A percentile compares a stretch with the other conserved stretches of the same genome.
Evolutionary conservation across 2,888 invertebrate genomes (phyloP).

Genomic region (Malachius bipustulatus): DNA sequence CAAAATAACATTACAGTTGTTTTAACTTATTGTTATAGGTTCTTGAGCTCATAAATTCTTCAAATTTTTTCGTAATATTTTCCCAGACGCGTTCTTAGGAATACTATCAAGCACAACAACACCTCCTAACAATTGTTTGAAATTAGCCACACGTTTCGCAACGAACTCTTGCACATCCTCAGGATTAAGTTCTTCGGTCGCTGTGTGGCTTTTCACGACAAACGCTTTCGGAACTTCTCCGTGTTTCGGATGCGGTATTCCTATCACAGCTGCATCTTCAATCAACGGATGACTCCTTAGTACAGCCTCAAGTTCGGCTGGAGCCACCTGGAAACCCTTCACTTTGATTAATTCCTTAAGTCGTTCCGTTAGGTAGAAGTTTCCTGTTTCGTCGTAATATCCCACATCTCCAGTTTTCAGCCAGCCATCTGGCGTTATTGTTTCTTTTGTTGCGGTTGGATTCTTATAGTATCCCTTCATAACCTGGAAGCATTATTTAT

Average conservation of each 20-base stretch:
- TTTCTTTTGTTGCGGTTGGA: constrained; percentile 52
- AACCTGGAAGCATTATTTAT: constrained; percentile 41
- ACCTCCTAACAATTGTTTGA: constrained; percentile 55
- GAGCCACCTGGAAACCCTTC: constrained; percentile 47
- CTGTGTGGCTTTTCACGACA: constrained; percentile 43
- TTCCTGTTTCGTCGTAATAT: constrained; percentile 47
- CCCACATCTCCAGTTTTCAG: constrained; percentile 51
- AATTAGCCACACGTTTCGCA: constrained; percentile 49
- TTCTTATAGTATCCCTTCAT: constrained; percentile 68
- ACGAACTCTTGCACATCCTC: constrained; percentile 49
- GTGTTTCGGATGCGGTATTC: constrained; percentile 49
- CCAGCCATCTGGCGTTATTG: constrained; percentile 56
- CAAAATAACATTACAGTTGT: no score
- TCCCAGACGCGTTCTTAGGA: constrained; percentile 67
- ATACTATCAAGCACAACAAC: constrained; percentile 54
- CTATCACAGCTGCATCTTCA: constrained; percentile 70
- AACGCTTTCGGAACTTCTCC: constrained; percentile 69
- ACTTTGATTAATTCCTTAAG: constrained; percentile 66
- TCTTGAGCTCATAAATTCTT: no score
- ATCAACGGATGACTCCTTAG: constrained; percentile 59
- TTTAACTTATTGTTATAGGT: no score
- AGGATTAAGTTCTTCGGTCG: constrained; percentile 32
- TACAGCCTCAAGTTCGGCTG: constrained; percentile 70
- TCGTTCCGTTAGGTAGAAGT: constrained; percentile 56
- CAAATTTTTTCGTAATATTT: constrained; percentile 40